Base-by-base conservation (phyloP, 2,888 invertebrate species). In the Chydorus sphaericus region DNA sequence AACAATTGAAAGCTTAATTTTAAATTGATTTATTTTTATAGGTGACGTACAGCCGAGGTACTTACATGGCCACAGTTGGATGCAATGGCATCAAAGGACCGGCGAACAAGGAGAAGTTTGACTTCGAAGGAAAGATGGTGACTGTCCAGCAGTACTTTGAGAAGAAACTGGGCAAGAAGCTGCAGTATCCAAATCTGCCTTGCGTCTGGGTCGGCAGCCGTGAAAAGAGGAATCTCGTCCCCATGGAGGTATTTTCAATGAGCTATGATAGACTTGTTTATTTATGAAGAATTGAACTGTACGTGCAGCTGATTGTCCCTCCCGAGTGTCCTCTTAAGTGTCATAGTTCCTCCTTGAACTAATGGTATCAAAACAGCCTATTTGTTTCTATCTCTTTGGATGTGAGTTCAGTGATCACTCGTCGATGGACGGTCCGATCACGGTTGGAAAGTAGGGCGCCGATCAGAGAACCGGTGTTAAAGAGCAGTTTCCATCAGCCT, bases 131-230 rank as follows among this genome's bases (percentile, higher is more conserved):
- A 18, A 54, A 56, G 44, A 20, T 55, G 20, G 66, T 71, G 3
- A 75, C 76, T 0, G 73, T 82, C 0, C 63, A 65, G 7, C 60
- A 70, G 3, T 78, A 79, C 63, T 78, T 71, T 59, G 20, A 4
- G 1, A 61, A 59, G 4, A 61, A 64, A 2, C 75, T 76, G 58
- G 61, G 58, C 16, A 76, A 76, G 66, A 69, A 65, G 60, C 65
- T 84, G 26, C 62, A 68, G 62, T 82, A 74, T 67, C 85, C 87
- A 0, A 68, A 83, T 48, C 69, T 90, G 55, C 92, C 88, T 20
- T 89, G 89, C 63, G 68, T 98, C 39, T 86, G 85, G 78, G 90
- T 94, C 4, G 90, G 91, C 0, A 63, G 67, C 4, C 51, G 36
- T 10, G 68, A 72, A 11, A 83, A 80, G 63, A 79, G 76, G 59